Conservation (phyloP, 1,140 invertebrate species). For the roundworm (Caenorhabditis elegans) region DNA sequence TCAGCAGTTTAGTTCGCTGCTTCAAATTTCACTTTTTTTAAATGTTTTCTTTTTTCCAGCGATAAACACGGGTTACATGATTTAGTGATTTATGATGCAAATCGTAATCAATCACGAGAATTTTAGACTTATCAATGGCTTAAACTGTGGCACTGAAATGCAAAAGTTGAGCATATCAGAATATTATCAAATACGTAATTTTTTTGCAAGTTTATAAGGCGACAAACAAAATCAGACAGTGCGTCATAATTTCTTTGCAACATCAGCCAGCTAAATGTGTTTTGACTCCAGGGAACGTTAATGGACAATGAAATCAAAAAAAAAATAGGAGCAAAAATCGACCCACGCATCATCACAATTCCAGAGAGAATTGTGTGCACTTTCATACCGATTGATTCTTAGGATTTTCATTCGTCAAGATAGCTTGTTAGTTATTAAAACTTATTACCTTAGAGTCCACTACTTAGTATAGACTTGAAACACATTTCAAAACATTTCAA, state of each 20-base stretch:
- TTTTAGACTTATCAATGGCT: not conserved
- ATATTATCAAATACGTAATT: slow-evolving; percentile 8
- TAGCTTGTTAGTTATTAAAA: no score
- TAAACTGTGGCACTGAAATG: not conserved
- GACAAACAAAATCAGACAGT: not conserved
- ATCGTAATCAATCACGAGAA: not conserved
- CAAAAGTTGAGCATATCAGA: not conserved
- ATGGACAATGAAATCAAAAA: no score
- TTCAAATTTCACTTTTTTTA: no score
- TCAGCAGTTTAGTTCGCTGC: not conserved
- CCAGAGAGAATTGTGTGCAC: no score
- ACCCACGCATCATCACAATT: no score
- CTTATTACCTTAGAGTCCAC: no score
- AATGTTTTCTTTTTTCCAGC: not conserved
- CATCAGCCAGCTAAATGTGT: not conserved
- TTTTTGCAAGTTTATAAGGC: not conserved
- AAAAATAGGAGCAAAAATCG: no score
- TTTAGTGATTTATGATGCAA: slow-evolving; percentile 15
- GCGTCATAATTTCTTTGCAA: not conserved
- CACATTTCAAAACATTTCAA: no score
- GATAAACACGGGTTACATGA: not conserved
- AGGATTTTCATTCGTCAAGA: no score
- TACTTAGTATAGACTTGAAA: no score
- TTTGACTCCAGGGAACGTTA: not conserved
- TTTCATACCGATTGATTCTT: no score